phyloP scores from a whole-genome alignment of 2,113 vertebrate species.

The Ctenomys sociabilis region DNA sequence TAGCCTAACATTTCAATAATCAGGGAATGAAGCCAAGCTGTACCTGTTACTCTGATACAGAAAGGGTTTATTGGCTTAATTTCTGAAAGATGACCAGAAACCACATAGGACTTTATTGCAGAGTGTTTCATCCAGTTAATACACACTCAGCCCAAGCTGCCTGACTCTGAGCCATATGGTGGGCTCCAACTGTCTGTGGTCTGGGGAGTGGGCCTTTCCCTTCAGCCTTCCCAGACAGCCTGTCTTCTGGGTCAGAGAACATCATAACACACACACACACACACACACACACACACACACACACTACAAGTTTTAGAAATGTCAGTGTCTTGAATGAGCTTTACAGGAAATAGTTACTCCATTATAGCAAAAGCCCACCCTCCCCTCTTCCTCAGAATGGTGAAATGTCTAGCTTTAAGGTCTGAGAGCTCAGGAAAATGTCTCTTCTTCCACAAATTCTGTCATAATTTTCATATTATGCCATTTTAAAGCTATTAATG shows the following conservation, averaged over 20 bases:
- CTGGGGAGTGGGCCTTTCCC: not conserved
- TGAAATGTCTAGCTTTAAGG: not conserved
- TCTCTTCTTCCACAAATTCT: not conserved
- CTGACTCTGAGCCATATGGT: not conserved
- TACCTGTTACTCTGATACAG: not conserved
- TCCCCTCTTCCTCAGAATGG: not conserved
- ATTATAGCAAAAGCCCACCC: not conserved
- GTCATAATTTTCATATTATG: not conserved
- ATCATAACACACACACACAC: not conserved
- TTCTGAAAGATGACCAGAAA: conserved; percentile 23
- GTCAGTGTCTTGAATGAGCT: not conserved
- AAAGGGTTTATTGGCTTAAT: conserved; percentile 10
- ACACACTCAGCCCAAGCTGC: not conserved
- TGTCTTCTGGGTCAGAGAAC: not conserved
- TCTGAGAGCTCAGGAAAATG: not conserved
- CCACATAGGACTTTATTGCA: not conserved
- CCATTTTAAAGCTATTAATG: not conserved
- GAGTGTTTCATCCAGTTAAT: not conserved
- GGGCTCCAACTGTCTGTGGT: not conserved
- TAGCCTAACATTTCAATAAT: not conserved
- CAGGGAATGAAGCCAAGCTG: not conserved
- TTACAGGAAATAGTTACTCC: not conserved
- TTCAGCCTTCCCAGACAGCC: not conserved
- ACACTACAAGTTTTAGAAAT: not conserved
- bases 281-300: too few relatives aligned